Evolutionary conservation across 2,797 vertebrate genomes (phyloP), one percentile per base, ranked within the genome.

Genomic region (Neosalanx taihuensis): DNA sequence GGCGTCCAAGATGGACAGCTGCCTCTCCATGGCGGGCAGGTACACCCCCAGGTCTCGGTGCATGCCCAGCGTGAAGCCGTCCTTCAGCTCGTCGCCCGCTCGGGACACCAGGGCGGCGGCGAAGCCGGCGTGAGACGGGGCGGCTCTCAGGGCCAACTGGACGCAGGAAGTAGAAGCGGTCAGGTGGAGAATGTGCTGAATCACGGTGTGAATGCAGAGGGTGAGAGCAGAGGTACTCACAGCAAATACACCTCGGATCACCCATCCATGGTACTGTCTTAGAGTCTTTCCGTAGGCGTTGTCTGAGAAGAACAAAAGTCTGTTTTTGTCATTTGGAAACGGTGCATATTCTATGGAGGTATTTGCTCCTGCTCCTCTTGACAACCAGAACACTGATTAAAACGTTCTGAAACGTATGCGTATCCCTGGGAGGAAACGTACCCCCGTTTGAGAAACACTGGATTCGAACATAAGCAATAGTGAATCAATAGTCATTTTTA

Each of bases 211-310:
- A n/a, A 58, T 6, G 3, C 6, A 12, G 17, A 26, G 61, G 17
- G 30, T 3, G 29, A 35, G 17, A 23, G 31, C 3, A 1, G 12
- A 3, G 26, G 76, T 3, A 95, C 97, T 88, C 79, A 99, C 98
- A 1, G 98, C 98, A 87, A 99, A 99, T 58, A 99, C 97, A 0
- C 98, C 97, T 1, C 97, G 92, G 59, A 99, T 95, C 26, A 99
- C 98, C 98, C 98, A 99, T 69, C 98, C 97, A 0, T 99, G 98
- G 86, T 98, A 96, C 70, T 95, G 96, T 30, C 98, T 92, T 64
- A 99, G 85, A 0, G 96, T 98, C 89, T 93, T 96, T 33, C 97
- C 97, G 57, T 99, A 99, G 5, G 98, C 96, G 0, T 92, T 96
- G 86, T 97, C 98, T 99, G 79, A 0, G 41, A 26, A 75, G 62